Base-by-base conservation (phyloP, 2,797 vertebrate species). In the Tiaroga cobitis region DNA sequence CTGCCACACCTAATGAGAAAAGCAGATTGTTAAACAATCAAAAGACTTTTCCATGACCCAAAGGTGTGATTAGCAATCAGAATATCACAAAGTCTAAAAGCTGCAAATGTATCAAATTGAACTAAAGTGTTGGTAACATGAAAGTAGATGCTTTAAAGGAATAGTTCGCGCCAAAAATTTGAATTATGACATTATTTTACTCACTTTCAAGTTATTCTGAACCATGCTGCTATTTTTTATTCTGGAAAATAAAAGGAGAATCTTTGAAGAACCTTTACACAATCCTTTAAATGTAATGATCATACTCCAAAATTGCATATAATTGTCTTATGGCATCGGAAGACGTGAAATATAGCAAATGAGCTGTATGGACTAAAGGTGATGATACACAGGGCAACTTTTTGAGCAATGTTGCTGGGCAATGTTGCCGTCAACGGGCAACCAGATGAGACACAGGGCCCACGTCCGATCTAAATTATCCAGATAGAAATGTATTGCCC, bases 11-110 rank as follows among this genome's bases (percentile, higher is more conserved):
- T 81, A 73, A 80, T 80, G 72, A 69, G 79, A 75, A 75, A 63
- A 86, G 49, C 77, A 81, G 80, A 86, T 51, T 76, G 37, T 32
- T 56, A 56, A 84, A 77, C 74, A 59, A 73, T 56, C 5, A 39
- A 86, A 26, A 69, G 80, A 43, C 83, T 37, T 83, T 75, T 75
- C 21, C 59, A 19, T 65, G 81, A 63, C 61, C 18, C 49, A 24
- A 82, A 82, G 51, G 81, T 83, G 81, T 65, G 70, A 83, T 75
- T 24, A 43, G 37, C 68, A 82, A 73, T 73, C n/a, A 43, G 73
- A 73, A 54, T 43, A 59, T 41, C 34, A 70, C 80, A 81, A 54
- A 54, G 19, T 81, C 65, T 80, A 49, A 51, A 80, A 34, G 29
- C 39, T 49, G 61, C 21, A 51, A 51, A 68, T 81, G 65, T 7